These are phyloP conservation scores for Ondatra zibethicus DNA, from an alignment of 2,113 vertebrate genomes.

Conservation along the genomic window DNA sequence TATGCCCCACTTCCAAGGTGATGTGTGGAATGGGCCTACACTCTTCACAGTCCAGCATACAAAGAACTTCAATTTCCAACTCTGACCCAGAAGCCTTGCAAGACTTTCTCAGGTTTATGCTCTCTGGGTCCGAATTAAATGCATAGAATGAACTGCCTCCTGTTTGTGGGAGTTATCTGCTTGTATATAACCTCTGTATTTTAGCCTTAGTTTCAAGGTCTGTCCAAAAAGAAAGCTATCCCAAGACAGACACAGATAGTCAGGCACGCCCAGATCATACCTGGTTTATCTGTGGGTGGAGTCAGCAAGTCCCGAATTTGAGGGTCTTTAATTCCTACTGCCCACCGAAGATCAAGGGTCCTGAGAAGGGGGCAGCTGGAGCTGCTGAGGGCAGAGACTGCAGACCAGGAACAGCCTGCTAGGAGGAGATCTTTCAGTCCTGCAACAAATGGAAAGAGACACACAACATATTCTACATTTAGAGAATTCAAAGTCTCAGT, in stretches of 20 bases:
- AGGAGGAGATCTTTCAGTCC: constrained; percentile 97
- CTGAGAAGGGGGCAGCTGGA: constrained; percentile 97
- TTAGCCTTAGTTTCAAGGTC: neutral
- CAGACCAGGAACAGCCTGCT: constrained; percentile 96
- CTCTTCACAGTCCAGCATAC: neutral
- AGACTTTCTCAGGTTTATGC: neutral
- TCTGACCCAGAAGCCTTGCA: neutral
- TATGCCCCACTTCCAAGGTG: neutral
- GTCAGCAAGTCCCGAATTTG: constrained; percentile 97
- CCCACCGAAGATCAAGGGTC: constrained; percentile 97
- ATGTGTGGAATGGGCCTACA: constrained; percentile 8
- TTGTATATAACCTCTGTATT: neutral
- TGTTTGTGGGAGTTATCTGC: neutral
- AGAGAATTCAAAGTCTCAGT: neutral
- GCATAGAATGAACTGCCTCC: neutral
- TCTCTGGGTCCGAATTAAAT: neutral
- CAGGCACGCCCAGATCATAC: constrained; percentile 77
- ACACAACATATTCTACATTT: neutral
- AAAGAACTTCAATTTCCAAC: neutral
- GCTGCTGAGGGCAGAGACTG: constrained; percentile 96
- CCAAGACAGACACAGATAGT: neutral
- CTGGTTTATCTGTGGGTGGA: constrained; percentile 91
- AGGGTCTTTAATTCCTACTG: constrained; percentile 96
- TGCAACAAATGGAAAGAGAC: constrained; percentile 68
- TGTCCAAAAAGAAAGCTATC: neutral